A percentile compares a stretch with the other conserved stretches of the same genome.
These are phyloP conservation scores for Nipponia nippon DNA, from an alignment of 2,113 vertebrate species.

Conservation along the genomic window DNA sequence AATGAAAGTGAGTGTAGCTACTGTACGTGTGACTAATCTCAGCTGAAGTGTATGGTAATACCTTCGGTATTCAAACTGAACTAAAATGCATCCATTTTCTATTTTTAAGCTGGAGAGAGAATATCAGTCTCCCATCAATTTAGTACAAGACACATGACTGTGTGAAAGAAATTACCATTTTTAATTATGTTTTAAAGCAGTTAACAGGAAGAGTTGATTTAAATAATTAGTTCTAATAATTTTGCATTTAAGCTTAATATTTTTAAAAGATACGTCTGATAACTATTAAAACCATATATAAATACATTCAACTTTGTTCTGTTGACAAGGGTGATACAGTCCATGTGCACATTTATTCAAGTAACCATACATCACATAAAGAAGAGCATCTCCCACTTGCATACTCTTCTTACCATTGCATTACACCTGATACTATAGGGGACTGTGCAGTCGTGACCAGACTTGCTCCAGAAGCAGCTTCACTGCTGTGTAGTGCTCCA, in stretches of 20 bases:
- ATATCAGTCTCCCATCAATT: not conserved
- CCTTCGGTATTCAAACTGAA: not conserved
- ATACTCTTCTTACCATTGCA: not conserved
- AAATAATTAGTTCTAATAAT: not conserved
- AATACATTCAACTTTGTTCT: not conserved
- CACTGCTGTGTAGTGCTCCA: rapidly evolving
- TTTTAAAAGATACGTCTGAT: not conserved
- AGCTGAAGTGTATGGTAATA: not conserved
- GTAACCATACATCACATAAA: not conserved
- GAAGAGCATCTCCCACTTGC: not conserved
- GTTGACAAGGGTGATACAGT: not conserved
- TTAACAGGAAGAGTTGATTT: not conserved
- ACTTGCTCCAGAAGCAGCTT: not conserved
- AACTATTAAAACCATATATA: not conserved
- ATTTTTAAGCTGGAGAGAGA: not conserved
- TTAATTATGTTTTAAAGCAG: not conserved
- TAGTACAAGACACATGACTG: not conserved
- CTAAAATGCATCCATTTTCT: not conserved
- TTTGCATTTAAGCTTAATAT: not conserved
- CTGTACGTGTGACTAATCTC: not conserved
- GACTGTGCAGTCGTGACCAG: not conserved
- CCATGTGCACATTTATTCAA: not conserved
- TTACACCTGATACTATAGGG: not conserved
- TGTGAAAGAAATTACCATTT: not conserved
- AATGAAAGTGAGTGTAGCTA: not conserved